These are phyloP conservation scores for Ectemnius cavifrons DNA, from an alignment of 2,888 invertebrate genomes.

Conservation along the genomic window DNA sequence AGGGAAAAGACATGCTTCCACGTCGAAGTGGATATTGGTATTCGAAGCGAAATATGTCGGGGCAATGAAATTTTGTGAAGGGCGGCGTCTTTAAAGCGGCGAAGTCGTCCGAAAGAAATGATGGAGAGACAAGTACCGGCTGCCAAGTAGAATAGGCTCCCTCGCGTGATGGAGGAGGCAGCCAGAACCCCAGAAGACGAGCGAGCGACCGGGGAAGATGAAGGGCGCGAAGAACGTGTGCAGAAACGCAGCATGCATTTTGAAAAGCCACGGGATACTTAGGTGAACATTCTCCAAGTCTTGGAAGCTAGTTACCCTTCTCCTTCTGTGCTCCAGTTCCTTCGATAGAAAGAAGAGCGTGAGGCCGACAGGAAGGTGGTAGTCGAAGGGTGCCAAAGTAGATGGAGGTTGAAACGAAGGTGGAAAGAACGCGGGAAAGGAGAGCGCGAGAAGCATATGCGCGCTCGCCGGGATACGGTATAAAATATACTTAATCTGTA, in stretches of 20 bases:
- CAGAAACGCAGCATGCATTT: slow-evolving; percentile 40
- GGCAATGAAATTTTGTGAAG: slow-evolving; percentile 47
- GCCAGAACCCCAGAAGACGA: background rate
- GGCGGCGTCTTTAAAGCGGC: slow-evolving; percentile 52
- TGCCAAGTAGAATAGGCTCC: background rate
- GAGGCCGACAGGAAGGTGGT: background rate
- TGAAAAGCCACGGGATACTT: slow-evolving; percentile 38
- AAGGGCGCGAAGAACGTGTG: background rate
- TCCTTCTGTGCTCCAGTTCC: too few species aligned
- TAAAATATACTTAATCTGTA: slow-evolving; percentile 75
- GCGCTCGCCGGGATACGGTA: slow-evolving; percentile 47
- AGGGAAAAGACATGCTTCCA: too few species aligned
- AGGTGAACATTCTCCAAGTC: slow-evolving; percentile 8
- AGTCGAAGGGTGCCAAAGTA: slow-evolving; percentile 29
- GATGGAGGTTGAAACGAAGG: slow-evolving; percentile 18
- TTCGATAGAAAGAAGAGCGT: background rate
- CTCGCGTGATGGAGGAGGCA: slow-evolving; percentile 11
- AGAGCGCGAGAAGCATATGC: slow-evolving; percentile 38
- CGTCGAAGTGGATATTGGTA: slow-evolving; percentile 46
- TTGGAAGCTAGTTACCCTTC: slow-evolving; percentile 3
- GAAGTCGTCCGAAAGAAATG: slow-evolving; percentile 57
- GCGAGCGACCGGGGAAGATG: background rate
- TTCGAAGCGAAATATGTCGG: slow-evolving; percentile 48
- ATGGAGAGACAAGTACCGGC: slow-evolving; percentile 34
- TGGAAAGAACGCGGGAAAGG: slow-evolving; percentile 13